Base-by-base conservation (phyloP, 53 echinoderm and acorn worm species). In the Paracentrotus lividus region DNA sequence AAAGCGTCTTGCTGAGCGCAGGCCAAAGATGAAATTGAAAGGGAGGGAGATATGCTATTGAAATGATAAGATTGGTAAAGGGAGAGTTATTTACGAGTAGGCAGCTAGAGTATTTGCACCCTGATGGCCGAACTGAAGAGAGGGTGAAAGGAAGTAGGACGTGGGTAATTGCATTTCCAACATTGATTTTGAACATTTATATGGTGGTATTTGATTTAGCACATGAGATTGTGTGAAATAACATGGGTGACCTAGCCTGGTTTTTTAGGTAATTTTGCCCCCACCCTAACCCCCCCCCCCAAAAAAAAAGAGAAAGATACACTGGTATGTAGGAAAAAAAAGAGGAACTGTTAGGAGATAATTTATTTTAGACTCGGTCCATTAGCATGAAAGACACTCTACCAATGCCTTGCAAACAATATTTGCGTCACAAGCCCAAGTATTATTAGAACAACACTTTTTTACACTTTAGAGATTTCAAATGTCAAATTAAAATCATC, bases 11-110 rank as follows among this genome's bases (percentile, higher is more conserved):
- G 81, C 81, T 81, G 81, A 4, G 81, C n/a, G 47, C 47, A 42
- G 81, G 81, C 81, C 81, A 81, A 81, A 45, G 47, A 47, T 81
- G 81, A 81, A 81, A 45, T 44, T 45, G 81, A 81, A 81, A 81
- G 81, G 47, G 45, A 81, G 81, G 81, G 47, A 44, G 81, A 81
- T 81, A 81, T 45, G 81, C 44, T 81, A 45, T 81, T 81, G 12
- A 81, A 32, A 47, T 81, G 81, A 81, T 54, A 33, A 54, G 34
- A 33, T 86, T 55, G 86, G 56, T 56, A 86, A 86, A 86, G 86
- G 86, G 55, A 47, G 21, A 56, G 86, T 55, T 86, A 81, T 81
- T 72, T 40, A 40, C 29, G 67, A 67, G 67, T 77, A 20, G 77
- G 77, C 13, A 47, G 81, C 47, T 27, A 44, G 44, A 10, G 3